phyloP scores from a whole-genome alignment of 2,797 vertebrate genomes.

The Sebastes diploproa region DNA sequence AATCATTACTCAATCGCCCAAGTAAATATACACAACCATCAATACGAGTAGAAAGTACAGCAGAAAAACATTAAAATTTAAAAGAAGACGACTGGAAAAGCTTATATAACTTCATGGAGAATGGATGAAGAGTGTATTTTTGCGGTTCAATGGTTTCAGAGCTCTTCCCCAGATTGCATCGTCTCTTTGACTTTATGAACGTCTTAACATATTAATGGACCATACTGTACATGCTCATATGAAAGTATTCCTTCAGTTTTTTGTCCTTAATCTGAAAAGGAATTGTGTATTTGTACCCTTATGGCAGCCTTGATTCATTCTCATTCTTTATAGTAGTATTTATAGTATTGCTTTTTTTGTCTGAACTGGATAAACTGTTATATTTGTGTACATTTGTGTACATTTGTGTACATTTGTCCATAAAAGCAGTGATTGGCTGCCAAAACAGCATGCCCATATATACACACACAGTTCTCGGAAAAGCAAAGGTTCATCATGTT shows the following conservation, averaged over 20 bases:
- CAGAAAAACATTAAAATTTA: constrained; percentile 22
- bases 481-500: constrained; percentile 71
- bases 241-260: neutral
- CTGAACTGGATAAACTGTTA: neutral
- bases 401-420: too few relatives aligned
- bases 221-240: neutral
- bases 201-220: constrained; percentile 5
- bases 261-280: neutral
- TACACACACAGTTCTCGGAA: constrained; percentile 54
- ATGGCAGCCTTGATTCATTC: neutral
- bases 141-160: constrained; percentile 40
- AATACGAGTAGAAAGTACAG: neutral
- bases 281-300: neutral
- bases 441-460: too few relatives aligned
- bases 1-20: neutral
- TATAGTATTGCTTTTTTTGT: neutral
- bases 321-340: neutral
- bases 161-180: constrained; percentile 35
- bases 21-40: neutral
- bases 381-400: neutral
- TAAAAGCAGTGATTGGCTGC: too few relatives aligned
- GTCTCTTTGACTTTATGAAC: constrained; percentile 22
- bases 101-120: constrained; percentile 67
- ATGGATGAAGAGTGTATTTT: constrained; percentile 55
- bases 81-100: constrained; percentile 12